phyloP scores from a whole-genome alignment of 2,113 vertebrate species.

The Semnornis frantzii region DNA sequence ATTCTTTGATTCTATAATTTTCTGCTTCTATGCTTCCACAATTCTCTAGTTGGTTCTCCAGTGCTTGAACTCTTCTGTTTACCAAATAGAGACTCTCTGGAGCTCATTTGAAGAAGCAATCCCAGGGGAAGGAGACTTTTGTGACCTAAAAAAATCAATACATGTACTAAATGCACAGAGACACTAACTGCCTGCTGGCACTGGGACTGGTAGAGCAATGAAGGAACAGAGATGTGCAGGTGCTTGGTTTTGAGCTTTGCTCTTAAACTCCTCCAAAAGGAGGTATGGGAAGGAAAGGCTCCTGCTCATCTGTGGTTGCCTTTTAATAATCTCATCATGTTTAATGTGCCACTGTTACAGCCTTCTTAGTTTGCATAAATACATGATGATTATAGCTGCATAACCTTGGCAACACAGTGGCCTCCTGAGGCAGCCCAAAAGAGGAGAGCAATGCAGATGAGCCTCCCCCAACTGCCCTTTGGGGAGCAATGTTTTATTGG shows the following conservation, averaged over 20 bases:
- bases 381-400: slow-evolving; percentile 61
- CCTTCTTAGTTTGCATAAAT: slow-evolving; percentile 56
- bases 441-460: slow-evolving; percentile 66
- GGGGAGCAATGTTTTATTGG: slow-evolving; percentile 70
- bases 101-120: too few species aligned
- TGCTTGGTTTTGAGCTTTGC: not conserved
- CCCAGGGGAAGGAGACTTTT: too few species aligned
- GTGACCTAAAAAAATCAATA: too few species aligned
- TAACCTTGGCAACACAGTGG: slow-evolving; percentile 64
- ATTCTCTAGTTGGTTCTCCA: not conserved
- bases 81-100: not conserved
- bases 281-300: not conserved
- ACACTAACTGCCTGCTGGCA: not conserved
- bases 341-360: slow-evolving; percentile 51
- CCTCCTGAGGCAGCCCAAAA: slow-evolving; percentile 65
- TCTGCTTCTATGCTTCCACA: too few species aligned
- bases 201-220: not conserved
- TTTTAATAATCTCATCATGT: not conserved
- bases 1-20: too few species aligned
- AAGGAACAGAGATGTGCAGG: not conserved
- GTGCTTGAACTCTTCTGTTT: not conserved
- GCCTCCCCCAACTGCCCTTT: slow-evolving; percentile 38
- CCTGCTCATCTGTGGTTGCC: slow-evolving; percentile 8
- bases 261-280: not conserved
- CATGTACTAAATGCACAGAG: not conserved